Percentiles rank a stretch among this genome's conserved stretches.
Evolutionary conservation across 1,140 invertebrate species (phyloP).

Genomic region (Hyles vespertilio): DNA sequence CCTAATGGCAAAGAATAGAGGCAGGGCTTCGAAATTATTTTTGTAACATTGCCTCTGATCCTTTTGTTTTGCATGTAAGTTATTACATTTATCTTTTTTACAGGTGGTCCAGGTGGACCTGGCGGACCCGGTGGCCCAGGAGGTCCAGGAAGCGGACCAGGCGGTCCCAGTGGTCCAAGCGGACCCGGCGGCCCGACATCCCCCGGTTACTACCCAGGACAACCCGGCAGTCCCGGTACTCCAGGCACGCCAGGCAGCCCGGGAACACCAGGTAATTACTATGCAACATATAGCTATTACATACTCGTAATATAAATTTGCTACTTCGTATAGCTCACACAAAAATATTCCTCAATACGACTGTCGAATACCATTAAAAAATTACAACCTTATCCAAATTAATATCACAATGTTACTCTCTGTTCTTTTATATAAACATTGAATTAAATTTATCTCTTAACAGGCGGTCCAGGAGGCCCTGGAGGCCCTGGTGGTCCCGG

Average conservation of each 20-base stretch:
- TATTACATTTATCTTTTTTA: background rate
- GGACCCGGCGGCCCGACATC: conserved; percentile 16
- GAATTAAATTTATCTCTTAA: background rate
- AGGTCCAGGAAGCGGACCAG: conserved; percentile 9
- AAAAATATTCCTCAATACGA: too few relatives aligned
- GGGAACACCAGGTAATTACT: conserved; percentile 25
- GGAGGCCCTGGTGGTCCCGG: conserved; percentile 20
- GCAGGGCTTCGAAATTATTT: too few relatives aligned
- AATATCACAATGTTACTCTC: too few relatives aligned
- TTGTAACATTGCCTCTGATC: too few relatives aligned
- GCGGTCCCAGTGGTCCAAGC: conserved; percentile 13
- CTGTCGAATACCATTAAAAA: too few relatives aligned
- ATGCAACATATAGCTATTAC: too few relatives aligned
- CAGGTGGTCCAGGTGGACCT: conserved; percentile 21
- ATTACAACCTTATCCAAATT: too few relatives aligned
- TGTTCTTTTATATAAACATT: too few relatives aligned
- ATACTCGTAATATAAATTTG: too few relatives aligned
- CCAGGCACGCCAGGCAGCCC: conserved; percentile 20
- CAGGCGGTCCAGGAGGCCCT: conserved; percentile 20
- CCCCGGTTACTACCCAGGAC: conserved; percentile 24
- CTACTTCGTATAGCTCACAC: too few relatives aligned
- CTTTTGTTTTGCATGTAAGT: too few relatives aligned
- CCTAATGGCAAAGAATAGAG: too few relatives aligned
- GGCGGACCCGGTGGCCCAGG: conserved; percentile 21
- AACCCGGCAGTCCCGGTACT: conserved; percentile 25